Evolutionary conservation across 2,797 vertebrate species (phyloP).

Genomic region (Apodemus agrarius): DNA sequence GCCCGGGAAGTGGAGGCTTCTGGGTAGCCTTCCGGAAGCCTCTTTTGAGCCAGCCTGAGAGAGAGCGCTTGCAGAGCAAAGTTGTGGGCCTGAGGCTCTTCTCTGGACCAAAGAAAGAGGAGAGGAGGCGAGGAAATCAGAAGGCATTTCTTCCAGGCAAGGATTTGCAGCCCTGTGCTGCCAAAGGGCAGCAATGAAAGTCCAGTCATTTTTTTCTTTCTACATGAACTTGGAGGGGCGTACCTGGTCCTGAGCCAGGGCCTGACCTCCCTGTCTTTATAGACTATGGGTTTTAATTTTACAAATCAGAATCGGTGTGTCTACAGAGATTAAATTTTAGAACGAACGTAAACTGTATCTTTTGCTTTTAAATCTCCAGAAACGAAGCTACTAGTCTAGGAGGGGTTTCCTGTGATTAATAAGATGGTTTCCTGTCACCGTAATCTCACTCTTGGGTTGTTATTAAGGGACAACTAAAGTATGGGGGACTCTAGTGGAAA

Average conservation of each 20-base stretch:
- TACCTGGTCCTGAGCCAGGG: neutral
- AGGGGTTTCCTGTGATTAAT: neutral
- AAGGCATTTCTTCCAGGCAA: neutral
- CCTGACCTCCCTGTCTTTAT: too few species aligned
- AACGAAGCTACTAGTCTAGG: neutral
- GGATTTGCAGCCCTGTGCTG: neutral
- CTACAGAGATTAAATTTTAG: neutral
- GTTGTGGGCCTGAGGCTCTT: neutral
- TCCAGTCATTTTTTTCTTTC: neutral
- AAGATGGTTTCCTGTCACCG: neutral
- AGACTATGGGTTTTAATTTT: neutral
- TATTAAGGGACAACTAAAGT: neutral
- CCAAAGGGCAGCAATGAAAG: too few species aligned
- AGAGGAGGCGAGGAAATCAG: neutral
- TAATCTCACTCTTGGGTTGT: neutral
- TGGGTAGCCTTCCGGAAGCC: too few species aligned
- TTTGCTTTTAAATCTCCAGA: neutral
- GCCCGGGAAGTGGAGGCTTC: neutral
- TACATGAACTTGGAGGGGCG: neutral
- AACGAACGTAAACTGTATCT: neutral
- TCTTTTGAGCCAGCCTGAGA: too few species aligned
- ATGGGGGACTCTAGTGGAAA: neutral
- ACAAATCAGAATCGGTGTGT: neutral
- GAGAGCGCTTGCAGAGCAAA: neutral
- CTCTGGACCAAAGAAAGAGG: accelerated